Percentiles rank a stretch among this genome's conserved stretches.
Conservation (phyloP, 2,797 vertebrate genomes). For the Argya squamiceps region DNA sequence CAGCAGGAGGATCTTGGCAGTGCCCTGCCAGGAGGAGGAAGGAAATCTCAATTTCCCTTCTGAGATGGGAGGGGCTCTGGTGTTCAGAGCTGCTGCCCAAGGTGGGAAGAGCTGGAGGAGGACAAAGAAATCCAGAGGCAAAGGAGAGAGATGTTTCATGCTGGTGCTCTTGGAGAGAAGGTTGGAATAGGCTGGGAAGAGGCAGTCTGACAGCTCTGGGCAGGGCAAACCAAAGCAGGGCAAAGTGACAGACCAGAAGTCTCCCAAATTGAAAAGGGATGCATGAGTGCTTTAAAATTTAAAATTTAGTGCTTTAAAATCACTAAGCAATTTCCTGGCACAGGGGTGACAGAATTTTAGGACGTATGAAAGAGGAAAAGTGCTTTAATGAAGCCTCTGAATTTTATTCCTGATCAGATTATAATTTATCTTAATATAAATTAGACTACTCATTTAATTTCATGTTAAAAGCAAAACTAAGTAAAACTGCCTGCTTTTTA, state of each 20-base stretch:
- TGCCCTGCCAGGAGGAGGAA: neutral
- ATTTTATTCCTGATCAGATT: neutral
- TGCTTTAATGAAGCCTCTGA: neutral
- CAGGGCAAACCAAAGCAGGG: neutral
- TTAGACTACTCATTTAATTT: neutral
- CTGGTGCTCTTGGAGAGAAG: neutral
- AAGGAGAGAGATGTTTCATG: neutral
- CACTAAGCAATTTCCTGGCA: neutral
- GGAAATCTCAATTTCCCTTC: constrained; percentile 9
- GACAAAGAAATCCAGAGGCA: neutral
- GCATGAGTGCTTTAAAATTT: neutral
- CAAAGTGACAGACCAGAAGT: neutral
- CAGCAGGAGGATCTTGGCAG: neutral
- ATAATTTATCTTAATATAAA: neutral
- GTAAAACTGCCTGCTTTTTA: neutral
- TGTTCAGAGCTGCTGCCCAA: neutral
- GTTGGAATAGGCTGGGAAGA: neutral
- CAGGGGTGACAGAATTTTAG: neutral
- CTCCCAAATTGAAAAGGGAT: neutral
- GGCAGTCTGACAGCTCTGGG: neutral
- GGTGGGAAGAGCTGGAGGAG: neutral
- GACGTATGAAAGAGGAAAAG: neutral
- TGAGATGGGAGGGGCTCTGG: neutral
- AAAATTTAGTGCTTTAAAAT: neutral
- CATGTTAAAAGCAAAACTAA: neutral